Conservation (phyloP, 2,797 vertebrate genomes). For the Peromyscus eremicus region DNA sequence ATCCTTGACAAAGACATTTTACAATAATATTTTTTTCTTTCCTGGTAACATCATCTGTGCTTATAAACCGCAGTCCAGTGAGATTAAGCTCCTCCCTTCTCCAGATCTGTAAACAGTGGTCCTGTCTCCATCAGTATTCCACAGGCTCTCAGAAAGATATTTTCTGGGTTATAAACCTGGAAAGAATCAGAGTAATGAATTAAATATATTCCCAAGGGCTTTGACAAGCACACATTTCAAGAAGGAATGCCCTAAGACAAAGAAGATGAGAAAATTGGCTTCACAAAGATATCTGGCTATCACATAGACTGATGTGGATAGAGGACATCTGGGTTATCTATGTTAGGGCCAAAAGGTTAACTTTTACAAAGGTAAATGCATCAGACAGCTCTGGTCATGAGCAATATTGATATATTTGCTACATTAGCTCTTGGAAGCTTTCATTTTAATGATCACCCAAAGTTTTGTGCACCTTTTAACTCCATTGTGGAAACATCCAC, state of each 20-base stretch:
- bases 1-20: not conserved
- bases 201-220: not conserved
- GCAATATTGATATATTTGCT: not conserved
- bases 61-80: not conserved
- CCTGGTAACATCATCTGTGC: not conserved
- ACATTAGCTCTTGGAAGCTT: not conserved
- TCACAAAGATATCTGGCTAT: not conserved
- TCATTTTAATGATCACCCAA: not conserved
- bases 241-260: not conserved
- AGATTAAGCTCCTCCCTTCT: not conserved
- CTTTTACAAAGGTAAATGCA: not conserved
- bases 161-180: not conserved
- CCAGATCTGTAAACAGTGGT: not conserved
- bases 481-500: not conserved
- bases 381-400: not conserved
- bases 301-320: not conserved
- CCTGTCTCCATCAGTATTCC: not conserved
- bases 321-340: rapidly evolving
- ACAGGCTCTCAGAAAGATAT: not conserved
- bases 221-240: conserved; percentile 9
- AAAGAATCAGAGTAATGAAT: not conserved
- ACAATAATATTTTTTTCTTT: not conserved
- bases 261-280: not conserved
- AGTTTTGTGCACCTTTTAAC: not conserved
- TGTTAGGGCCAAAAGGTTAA: not conserved